These are phyloP conservation scores for Leptarthrus brevirostris DNA, from an alignment of 2,888 invertebrate genomes.

Conservation along the genomic window DNA sequence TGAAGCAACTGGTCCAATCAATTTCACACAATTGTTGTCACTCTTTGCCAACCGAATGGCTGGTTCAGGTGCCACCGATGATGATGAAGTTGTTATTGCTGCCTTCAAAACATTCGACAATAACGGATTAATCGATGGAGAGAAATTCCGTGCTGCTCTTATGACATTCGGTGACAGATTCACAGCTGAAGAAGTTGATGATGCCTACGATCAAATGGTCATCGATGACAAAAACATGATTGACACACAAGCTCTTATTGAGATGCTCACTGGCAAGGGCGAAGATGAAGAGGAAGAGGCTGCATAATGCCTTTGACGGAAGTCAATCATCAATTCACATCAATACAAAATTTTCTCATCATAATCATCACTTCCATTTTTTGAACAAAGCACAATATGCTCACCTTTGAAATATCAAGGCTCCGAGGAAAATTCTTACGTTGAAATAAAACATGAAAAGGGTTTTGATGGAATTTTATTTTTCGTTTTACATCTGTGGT, in stretches of 20 bases:
- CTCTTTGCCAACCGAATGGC: slow-evolving; percentile 94
- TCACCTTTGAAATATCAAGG: slow-evolving; percentile 47
- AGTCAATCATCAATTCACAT: slow-evolving; percentile 22
- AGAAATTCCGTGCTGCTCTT: slow-evolving; percentile 88
- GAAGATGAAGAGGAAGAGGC: slow-evolving; percentile 81
- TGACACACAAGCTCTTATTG: slow-evolving; percentile 87
- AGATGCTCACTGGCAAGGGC: slow-evolving; percentile 87
- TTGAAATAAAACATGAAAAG: slow-evolving; percentile 48
- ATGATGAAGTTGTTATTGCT: slow-evolving; percentile 90
- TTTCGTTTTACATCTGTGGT: slow-evolving; percentile 33
- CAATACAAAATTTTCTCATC: slow-evolving; percentile 35
- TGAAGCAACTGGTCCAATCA: slow-evolving; percentile 91
- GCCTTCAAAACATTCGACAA: slow-evolving; percentile 94
- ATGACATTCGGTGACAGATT: slow-evolving; percentile 96
- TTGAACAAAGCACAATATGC: slow-evolving; percentile 35
- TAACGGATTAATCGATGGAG: slow-evolving; percentile 88
- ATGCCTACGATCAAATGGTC: slow-evolving; percentile 92
- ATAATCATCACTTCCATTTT: slow-evolving; percentile 52
- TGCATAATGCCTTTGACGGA: slow-evolving; percentile 56
- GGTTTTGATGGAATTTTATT: slow-evolving; percentile 48
- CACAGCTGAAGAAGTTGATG: slow-evolving; percentile 87
- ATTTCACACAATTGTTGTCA: slow-evolving; percentile 93
- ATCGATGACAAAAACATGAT: slow-evolving; percentile 92
- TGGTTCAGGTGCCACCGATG: slow-evolving; percentile 87
- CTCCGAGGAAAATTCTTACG: slow-evolving; percentile 32